Percentiles rank a stretch among this genome's conserved stretches.
Evolutionary conservation across 2,113 vertebrate species (phyloP).

Genomic region (Amblyornis subalaris): DNA sequence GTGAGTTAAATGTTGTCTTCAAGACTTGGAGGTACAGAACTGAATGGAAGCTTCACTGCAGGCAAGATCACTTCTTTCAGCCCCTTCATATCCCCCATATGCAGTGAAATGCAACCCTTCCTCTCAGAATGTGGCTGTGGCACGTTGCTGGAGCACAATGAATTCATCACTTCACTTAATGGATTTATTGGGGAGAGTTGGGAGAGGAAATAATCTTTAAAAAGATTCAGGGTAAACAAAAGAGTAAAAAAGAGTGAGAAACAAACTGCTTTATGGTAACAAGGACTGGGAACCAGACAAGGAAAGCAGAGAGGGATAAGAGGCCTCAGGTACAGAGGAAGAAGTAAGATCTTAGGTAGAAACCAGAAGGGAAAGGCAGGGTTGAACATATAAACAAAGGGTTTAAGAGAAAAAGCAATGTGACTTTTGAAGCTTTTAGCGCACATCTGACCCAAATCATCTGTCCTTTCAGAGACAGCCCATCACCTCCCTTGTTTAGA

Average conservation of each 20-base stretch:
- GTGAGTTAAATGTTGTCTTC: background rate
- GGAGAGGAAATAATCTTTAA: background rate
- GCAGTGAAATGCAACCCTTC: background rate
- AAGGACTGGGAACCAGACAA: background rate
- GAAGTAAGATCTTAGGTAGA: slow-evolving; percentile 7
- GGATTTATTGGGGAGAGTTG: background rate
- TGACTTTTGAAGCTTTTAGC: slow-evolving; percentile 48
- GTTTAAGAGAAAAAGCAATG: slow-evolving; percentile 28
- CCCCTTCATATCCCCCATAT: background rate
- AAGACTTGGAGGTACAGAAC: background rate
- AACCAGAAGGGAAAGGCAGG: background rate
- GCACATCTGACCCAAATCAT: slow-evolving; percentile 53
- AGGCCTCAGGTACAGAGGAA: slow-evolving; percentile 36
- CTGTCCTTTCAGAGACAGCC: slow-evolving; percentile 39
- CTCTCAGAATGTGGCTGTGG: background rate
- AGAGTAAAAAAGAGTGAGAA: background rate
- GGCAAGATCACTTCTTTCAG: background rate
- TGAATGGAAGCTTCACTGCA: background rate
- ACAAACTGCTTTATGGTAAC: slow-evolving; percentile 3
- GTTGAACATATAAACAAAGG: slow-evolving; percentile 51
- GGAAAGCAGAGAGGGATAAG: background rate
- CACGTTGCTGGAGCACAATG: background rate
- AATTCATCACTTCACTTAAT: background rate
- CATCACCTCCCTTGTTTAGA: slow-evolving; percentile 40
- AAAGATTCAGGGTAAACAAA: slow-evolving; percentile 23